These are phyloP conservation scores for Orthosia cruda DNA, from an alignment of 2,888 invertebrate genomes.

Conservation along the genomic window DNA sequence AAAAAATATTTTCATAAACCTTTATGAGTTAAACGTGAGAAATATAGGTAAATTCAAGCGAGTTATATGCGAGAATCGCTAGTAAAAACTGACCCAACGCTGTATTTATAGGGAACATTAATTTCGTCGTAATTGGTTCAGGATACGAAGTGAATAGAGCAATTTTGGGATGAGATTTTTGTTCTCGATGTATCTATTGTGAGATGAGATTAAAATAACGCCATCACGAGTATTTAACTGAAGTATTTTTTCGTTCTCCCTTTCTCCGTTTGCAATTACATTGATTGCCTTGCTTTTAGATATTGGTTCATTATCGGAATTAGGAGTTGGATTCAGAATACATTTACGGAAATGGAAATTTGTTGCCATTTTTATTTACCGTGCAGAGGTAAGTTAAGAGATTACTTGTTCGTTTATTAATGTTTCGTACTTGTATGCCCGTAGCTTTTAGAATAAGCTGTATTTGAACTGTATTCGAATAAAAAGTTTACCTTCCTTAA, in stretches of 20 bases:
- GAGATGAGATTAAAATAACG: constrained; percentile 64
- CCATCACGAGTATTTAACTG: constrained; percentile 55
- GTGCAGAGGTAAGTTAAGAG: constrained; percentile 39
- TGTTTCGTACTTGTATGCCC: constrained; percentile 10
- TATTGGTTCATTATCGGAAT: constrained; percentile 67
- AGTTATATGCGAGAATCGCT: constrained; percentile 57
- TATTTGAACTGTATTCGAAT: constrained; percentile 5
- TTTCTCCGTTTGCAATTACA: constrained; percentile 58
- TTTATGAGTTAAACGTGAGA: constrained; percentile 45
- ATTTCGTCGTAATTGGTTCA: constrained; percentile 77
- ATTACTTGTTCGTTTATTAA: constrained; percentile 52
- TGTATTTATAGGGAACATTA: constrained; percentile 70
- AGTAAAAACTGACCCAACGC: constrained; percentile 61
- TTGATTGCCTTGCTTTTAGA: constrained; percentile 66
- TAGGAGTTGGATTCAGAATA: constrained; percentile 58
- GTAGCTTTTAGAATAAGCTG: constrained; percentile 22
- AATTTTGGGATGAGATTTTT: constrained; percentile 70
- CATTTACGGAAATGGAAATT: constrained; percentile 55
- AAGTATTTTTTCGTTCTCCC: constrained; percentile 35
- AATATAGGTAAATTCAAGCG: constrained; percentile 48
- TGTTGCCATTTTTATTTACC: constrained; percentile 52
- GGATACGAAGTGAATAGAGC: constrained; percentile 69
- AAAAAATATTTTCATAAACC: constrained; percentile 40
- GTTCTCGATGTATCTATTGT: constrained; percentile 60
- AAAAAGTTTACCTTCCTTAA: constrained; percentile 5